Conservation (phyloP, 2,888 invertebrate species). For the Trichogramma dendrolimi region DNA sequence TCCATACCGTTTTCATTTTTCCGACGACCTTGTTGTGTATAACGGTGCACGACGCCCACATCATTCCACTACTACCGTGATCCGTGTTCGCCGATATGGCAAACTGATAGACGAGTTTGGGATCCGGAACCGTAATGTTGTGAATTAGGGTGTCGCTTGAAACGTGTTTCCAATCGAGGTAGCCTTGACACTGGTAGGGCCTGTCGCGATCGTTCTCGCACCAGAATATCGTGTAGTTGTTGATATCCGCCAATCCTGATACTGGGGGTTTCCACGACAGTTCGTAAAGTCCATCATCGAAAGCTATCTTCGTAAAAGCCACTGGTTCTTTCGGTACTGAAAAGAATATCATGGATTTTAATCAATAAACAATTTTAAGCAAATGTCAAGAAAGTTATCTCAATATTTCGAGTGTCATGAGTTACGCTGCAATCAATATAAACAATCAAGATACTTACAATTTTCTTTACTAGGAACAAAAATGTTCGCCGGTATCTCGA, state of each 20-base stretch:
- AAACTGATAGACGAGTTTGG: slow-evolving; percentile 65
- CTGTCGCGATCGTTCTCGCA: slow-evolving; percentile 60
- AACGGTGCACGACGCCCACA: slow-evolving; percentile 76
- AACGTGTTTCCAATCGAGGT: slow-evolving; percentile 60
- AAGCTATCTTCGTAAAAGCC: slow-evolving; percentile 69
- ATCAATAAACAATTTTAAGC: slow-evolving; percentile 7
- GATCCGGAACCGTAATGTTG: slow-evolving; percentile 60
- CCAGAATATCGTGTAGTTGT: slow-evolving; percentile 80
- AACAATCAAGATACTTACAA: slow-evolving; percentile 46
- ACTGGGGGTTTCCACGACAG: slow-evolving; percentile 68
- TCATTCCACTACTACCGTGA: slow-evolving; percentile 73
- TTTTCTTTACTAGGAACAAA: slow-evolving; percentile 60
- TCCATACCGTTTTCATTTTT: slow-evolving; percentile 59
- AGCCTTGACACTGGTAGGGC: slow-evolving; percentile 60
- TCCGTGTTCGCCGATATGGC: slow-evolving; percentile 76
- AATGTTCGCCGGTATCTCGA: slow-evolving; percentile 57
- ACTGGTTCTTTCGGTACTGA: slow-evolving; percentile 55
- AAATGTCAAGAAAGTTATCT: slow-evolving; percentile 1
- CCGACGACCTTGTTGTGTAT: slow-evolving; percentile 54
- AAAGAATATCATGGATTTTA: slow-evolving; percentile 22
- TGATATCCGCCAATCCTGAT: slow-evolving; percentile 52
- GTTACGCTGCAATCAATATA: slow-evolving; percentile 1
- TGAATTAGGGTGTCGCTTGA: slow-evolving; percentile 53
- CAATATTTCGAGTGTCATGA: slow-evolving; percentile 12
- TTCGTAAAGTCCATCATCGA: slow-evolving; percentile 68